These are phyloP conservation scores for Manis javanica DNA, from an alignment of 2,797 vertebrate genomes.

Conservation along the genomic window DNA sequence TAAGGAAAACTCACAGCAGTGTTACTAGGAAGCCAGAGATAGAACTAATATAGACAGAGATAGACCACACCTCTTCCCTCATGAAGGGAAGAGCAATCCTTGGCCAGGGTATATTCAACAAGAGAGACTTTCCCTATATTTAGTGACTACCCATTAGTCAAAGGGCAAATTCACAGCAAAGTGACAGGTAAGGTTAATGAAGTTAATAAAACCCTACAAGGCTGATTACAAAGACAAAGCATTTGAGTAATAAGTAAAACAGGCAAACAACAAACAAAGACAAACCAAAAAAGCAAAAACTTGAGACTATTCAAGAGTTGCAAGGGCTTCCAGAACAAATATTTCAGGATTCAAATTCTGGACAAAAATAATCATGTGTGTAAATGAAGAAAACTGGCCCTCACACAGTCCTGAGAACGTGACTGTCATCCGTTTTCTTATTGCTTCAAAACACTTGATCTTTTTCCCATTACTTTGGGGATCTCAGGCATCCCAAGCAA, in stretches of 20 bases:
- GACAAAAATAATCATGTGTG: constrained; percentile 76
- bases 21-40: not conserved
- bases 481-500: constrained; percentile 76
- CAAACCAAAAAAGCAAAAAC: not conserved
- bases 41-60: not conserved
- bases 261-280: constrained; percentile 28
- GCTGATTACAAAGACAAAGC: constrained; percentile 59
- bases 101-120: not conserved
- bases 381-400: constrained; percentile 71
- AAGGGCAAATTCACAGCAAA: constrained; percentile 62
- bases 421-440: constrained; percentile 77
- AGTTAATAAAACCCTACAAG: constrained; percentile 55
- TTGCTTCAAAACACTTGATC: constrained; percentile 80
- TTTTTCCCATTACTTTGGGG: constrained; percentile 77
- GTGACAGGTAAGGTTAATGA: constrained; percentile 67
- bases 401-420: constrained; percentile 71
- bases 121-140: constrained; percentile 52
- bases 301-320: constrained; percentile 53
- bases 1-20: not conserved
- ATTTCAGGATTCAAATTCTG: constrained; percentile 76
- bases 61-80: not conserved
- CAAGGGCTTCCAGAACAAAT: constrained; percentile 77
- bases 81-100: constrained; percentile 32
- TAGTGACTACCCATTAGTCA: constrained; percentile 61
- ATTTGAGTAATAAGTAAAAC: constrained; percentile 49